A percentile compares a stretch with the other conserved stretches of the same genome.
Conservation (phyloP, 2,113 vertebrate genomes). For the Phalacrocorax carbo region DNA sequence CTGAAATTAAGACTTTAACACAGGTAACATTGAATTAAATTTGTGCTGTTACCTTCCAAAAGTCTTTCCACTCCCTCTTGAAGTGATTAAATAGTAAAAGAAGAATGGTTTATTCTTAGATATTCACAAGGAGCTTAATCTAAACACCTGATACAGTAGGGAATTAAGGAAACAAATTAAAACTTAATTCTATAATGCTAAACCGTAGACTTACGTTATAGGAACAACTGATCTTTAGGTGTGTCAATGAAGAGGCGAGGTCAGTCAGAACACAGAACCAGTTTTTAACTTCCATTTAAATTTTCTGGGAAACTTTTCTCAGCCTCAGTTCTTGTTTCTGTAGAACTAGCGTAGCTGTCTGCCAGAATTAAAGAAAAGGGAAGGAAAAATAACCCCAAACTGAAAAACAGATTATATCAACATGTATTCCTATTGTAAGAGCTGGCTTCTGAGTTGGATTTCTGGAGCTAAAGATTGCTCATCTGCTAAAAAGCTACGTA, state of each 20-base stretch:
- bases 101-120: constrained; percentile 26
- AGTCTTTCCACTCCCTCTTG: background rate
- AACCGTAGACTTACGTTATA: background rate
- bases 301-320: background rate
- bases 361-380: background rate
- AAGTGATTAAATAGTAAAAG: background rate
- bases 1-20: background rate
- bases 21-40: background rate
- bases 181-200: background rate
- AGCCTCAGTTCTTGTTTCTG: background rate
- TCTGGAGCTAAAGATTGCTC: background rate
- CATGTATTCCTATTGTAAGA: background rate
- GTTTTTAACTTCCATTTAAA: background rate
- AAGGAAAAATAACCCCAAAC: background rate
- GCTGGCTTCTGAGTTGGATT: background rate
- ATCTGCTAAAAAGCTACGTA: fast-evolving
- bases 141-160: background rate
- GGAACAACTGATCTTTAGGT: background rate
- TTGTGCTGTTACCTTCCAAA: background rate
- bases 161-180: constrained; percentile 22
- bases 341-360: background rate
- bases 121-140: constrained; percentile 5
- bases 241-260: background rate
- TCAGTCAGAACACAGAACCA: background rate
- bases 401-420: background rate